Evolutionary conservation across 2,797 vertebrate genomes (phyloP).

Genomic region (Muscicapa comitata): DNA sequence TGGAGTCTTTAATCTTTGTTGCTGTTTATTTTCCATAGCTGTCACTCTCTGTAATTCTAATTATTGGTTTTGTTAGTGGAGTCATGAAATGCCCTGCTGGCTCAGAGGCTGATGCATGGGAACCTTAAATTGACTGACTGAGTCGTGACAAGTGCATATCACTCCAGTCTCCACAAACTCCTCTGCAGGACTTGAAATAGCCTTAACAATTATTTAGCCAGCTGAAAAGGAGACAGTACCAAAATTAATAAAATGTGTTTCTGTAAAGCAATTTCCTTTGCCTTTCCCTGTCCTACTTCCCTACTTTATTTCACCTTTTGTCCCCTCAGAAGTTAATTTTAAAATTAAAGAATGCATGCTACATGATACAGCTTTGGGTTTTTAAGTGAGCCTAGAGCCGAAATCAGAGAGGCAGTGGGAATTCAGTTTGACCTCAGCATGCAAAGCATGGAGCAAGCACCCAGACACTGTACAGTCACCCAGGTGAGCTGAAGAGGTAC

Average conservation of each 20-base stretch:
- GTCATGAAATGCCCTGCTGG: slow-evolving; percentile 28
- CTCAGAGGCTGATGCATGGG: slow-evolving; percentile 13
- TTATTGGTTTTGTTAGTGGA: slow-evolving; percentile 49
- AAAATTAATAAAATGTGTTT: slow-evolving; percentile 68
- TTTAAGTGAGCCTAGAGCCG: background rate
- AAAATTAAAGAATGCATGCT: slow-evolving; percentile 33
- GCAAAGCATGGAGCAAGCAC: background rate
- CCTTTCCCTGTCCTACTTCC: slow-evolving; percentile 17
- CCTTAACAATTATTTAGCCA: slow-evolving; percentile 36
- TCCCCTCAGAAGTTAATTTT: slow-evolving; percentile 50
- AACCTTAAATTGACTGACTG: slow-evolving; percentile 17
- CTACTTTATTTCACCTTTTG: slow-evolving; percentile 51
- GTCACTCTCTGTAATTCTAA: slow-evolving; percentile 48
- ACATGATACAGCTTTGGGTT: slow-evolving; percentile 35
- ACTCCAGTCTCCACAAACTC: background rate
- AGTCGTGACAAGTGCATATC: slow-evolving; percentile 16
- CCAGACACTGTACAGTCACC: background rate
- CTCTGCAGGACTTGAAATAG: slow-evolving; percentile 41
- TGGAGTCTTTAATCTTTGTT: slow-evolving; percentile 44
- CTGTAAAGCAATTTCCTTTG: slow-evolving; percentile 65
- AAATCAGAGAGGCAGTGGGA: slow-evolving; percentile 45
- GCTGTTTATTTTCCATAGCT: slow-evolving; percentile 65
- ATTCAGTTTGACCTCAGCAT: background rate
- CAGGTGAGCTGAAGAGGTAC: background rate
- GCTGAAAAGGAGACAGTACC: slow-evolving; percentile 48